Conservation (phyloP, 2,797 vertebrate species). For the Miichthys miiuy region DNA sequence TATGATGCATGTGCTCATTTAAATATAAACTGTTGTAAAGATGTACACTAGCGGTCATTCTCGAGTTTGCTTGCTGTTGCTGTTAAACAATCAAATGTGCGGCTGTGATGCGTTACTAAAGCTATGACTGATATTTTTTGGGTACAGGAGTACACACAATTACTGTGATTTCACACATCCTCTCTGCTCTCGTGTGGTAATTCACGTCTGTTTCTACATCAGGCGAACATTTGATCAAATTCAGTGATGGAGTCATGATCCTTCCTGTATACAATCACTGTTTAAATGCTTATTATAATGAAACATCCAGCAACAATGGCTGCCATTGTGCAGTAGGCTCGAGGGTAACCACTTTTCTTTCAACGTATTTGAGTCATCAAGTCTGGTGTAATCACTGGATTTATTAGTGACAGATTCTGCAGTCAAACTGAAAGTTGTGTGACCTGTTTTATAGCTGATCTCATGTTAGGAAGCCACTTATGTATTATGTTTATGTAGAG, state of each 20-base stretch:
- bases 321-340: conserved; percentile 17
- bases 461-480: not conserved
- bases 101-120: not conserved
- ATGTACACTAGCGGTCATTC: not conserved
- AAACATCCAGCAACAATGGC: not conserved
- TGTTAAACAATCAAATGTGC: not conserved
- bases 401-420: not conserved
- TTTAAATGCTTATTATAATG: conserved; percentile 11
- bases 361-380: conserved; percentile 33
- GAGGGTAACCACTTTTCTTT: conserved; percentile 10
- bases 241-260: conserved; percentile 6
- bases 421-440: conserved; percentile 27
- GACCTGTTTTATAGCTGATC: not conserved
- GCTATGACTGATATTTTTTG: not conserved
- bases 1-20: not conserved
- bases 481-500: not conserved
- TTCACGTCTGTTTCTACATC: conserved; percentile 30
- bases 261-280: conserved; percentile 35
- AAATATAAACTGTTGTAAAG: not conserved
- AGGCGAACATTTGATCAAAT: conserved; percentile 1
- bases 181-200: conserved; percentile 8
- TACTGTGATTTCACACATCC: conserved; percentile 17
- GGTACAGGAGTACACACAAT: not conserved
- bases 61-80: not conserved
- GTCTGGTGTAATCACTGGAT: conserved; percentile 9